These are phyloP conservation scores for Lathronympha strigana DNA, from an alignment of 2,888 invertebrate species.

Conservation along the genomic window DNA sequence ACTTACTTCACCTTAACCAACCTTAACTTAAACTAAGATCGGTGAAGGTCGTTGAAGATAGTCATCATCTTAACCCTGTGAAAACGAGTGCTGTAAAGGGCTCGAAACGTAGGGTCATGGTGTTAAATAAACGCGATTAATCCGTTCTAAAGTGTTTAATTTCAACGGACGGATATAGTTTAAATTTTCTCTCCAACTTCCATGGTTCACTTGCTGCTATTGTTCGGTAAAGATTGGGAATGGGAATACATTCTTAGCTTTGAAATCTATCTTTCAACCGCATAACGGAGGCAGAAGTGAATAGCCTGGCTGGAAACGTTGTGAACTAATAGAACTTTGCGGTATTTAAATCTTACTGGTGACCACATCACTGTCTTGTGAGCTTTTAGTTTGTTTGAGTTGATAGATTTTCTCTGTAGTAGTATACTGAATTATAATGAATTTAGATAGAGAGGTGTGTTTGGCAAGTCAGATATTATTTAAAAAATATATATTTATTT, in stretches of 20 bases:
- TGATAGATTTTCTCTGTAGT: not conserved
- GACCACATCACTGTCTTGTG: not conserved
- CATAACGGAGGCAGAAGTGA: slow-evolving; percentile 1
- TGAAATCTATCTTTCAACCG: slow-evolving; percentile 4
- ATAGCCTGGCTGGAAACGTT: not conserved
- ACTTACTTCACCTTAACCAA: too few species aligned
- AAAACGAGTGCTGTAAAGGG: too few species aligned
- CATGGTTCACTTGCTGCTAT: not conserved
- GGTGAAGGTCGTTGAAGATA: too few species aligned
- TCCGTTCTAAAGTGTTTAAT: too few species aligned
- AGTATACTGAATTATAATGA: not conserved
- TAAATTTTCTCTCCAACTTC: too few species aligned
- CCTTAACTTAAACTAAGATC: too few species aligned
- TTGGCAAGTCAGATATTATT: too few species aligned
- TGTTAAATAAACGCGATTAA: too few species aligned
- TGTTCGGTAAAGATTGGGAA: not conserved
- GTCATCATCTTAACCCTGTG: too few species aligned
- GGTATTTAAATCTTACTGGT: slow-evolving; percentile 1
- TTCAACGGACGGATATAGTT: too few species aligned
- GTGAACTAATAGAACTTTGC: slow-evolving; percentile 11
- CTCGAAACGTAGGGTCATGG: too few species aligned
- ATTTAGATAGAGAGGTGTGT: not conserved
- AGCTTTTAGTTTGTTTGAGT: not conserved
- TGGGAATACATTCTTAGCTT: not conserved
- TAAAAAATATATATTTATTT: too few species aligned